Percentiles rank a stretch among this genome's conserved stretches.
These are phyloP conservation scores for Papilio polyxenes DNA, from an alignment of 1,140 invertebrate species.

Conservation along the genomic window DNA sequence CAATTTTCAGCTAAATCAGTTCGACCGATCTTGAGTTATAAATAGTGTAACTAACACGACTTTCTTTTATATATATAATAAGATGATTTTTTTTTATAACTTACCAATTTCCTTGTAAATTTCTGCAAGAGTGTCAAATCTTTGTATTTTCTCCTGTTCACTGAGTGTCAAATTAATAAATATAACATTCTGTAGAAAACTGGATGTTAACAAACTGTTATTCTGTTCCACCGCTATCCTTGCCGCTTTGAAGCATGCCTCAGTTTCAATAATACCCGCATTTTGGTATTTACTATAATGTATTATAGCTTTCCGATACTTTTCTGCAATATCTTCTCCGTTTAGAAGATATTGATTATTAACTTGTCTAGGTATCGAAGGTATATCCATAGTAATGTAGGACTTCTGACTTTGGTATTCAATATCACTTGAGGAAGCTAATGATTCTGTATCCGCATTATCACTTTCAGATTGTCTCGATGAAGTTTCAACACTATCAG, in stretches of 20 bases:
- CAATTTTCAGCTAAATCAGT: too few species aligned
- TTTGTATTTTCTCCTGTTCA: conserved; percentile 95
- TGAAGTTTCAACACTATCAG: conserved; percentile 77
- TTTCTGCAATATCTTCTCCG: conserved; percentile 92
- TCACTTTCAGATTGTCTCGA: conserved; percentile 77
- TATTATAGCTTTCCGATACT: conserved; percentile 94
- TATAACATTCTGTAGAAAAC: conserved; percentile 98
- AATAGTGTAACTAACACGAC: too few species aligned
- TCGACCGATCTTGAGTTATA: too few species aligned
- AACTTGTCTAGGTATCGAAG: conserved; percentile 70
- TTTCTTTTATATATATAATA: neutral
- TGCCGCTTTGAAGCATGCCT: conserved; percentile 96
- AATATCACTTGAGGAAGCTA: conserved; percentile 77
- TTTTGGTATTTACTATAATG: conserved; percentile 98
- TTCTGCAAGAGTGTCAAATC: conserved; percentile 92
- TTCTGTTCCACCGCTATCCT: conserved; percentile 93
- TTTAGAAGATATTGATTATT: conserved; percentile 83
- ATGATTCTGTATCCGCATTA: conserved; percentile 76
- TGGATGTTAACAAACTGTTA: conserved; percentile 91
- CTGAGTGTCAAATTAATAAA: conserved; percentile 93
- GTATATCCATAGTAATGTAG: conserved; percentile 64
- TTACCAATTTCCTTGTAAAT: conserved; percentile 90
- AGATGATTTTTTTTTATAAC: too few species aligned
- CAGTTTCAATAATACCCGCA: conserved; percentile 94
- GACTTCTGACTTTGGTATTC: conserved; percentile 76